Conservation (phyloP, 2,113 vertebrate species). For the Vidua chalybeata region DNA sequence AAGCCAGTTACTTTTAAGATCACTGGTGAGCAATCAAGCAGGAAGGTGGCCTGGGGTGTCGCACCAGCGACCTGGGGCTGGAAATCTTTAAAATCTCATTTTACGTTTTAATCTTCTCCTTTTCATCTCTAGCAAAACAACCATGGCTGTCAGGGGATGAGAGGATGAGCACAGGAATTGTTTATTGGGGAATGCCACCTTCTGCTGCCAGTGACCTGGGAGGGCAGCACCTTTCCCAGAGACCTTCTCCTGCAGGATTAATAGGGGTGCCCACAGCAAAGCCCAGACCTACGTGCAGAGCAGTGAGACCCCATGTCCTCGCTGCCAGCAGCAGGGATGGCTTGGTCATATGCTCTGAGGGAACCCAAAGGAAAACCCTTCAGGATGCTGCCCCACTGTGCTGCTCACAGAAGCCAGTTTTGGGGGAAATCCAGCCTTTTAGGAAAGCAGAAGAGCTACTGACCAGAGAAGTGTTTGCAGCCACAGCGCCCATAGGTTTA, state of each 20-base stretch:
- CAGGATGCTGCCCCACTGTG: fast-evolving
- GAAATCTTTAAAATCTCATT: neutral
- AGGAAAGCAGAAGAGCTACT: neutral
- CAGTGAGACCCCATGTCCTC: neutral
- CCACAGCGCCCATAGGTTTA: neutral
- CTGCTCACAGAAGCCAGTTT: neutral
- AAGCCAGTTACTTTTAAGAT: neutral
- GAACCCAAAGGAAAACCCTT: neutral
- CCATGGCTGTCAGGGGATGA: neutral
- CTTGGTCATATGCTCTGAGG: neutral
- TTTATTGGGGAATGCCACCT: neutral
- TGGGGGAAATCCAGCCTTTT: neutral
- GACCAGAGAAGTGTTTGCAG: neutral
- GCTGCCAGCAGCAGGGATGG: neutral
- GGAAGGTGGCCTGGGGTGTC: neutral
- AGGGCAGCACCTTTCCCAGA: neutral
- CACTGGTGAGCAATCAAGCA: neutral
- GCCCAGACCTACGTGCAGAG: neutral
- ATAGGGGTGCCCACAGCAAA: neutral
- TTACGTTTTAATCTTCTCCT: neutral
- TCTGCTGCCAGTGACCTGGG: neutral
- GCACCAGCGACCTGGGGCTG: neutral
- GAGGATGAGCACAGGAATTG: neutral
- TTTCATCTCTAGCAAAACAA: neutral
- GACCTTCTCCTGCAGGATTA: neutral